These are phyloP conservation scores for Forficula auricularia DNA, from an alignment of 1,140 invertebrate genomes.

Conservation along the genomic window DNA sequence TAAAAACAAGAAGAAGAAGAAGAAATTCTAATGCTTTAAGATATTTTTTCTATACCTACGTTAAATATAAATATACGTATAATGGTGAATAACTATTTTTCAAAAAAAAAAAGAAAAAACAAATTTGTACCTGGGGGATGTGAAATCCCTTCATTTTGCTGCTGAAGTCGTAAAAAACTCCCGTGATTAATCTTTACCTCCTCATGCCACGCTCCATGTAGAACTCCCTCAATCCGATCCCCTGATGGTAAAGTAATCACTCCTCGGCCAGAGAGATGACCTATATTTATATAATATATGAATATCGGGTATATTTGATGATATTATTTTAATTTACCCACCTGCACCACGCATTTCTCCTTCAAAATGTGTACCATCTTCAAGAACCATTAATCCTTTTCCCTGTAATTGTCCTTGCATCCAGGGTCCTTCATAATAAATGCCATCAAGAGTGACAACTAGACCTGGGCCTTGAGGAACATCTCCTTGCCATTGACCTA, in stretches of 20 bases:
- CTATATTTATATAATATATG: no score
- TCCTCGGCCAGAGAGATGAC: slow-evolving; percentile 25
- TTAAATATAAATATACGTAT: no score
- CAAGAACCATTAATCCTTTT: slow-evolving; percentile 67
- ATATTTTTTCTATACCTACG: no score
- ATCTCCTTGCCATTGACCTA: slow-evolving; percentile 71
- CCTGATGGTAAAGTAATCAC: slow-evolving; percentile 55
- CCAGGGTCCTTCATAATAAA: slow-evolving; percentile 79
- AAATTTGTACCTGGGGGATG: slow-evolving; percentile 3
- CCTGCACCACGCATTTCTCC: slow-evolving; percentile 65
- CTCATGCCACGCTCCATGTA: slow-evolving; percentile 61
- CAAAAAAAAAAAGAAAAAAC: no score
- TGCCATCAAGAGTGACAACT: slow-evolving; percentile 71
- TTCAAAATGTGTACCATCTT: slow-evolving; percentile 75
- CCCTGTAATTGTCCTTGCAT: slow-evolving; percentile 44
- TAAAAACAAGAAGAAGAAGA: no score
- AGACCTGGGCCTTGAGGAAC: slow-evolving; percentile 61
- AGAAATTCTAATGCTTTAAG: no score
- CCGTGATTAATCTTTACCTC: slow-evolving; percentile 51
- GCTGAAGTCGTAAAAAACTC: no score
- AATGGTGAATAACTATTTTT: no score
- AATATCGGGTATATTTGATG: no score
- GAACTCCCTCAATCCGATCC: slow-evolving; percentile 50
- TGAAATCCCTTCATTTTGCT: neutral
- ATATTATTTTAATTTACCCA: slow-evolving; percentile 54